phyloP scores from a whole-genome alignment of 2,797 vertebrate genomes.

The Schizopygopsis malacanthus region DNA sequence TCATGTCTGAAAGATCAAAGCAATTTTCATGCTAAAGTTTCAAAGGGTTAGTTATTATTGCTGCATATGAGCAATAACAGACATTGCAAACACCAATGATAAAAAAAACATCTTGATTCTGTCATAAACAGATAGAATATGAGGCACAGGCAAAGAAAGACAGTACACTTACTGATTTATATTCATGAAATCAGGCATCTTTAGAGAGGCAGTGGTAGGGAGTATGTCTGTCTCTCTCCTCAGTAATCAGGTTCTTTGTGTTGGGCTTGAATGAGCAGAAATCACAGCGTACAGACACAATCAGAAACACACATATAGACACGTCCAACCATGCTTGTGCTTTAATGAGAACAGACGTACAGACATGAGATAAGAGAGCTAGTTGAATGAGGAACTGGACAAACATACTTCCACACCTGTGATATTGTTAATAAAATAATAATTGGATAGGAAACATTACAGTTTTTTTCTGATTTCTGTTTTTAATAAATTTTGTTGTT shows the following conservation, averaged over 20 bases:
- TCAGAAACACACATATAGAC: conserved; percentile 44
- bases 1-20: not conserved
- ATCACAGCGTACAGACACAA: conserved; percentile 63
- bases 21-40: not conserved
- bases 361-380: not conserved
- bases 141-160: conserved; percentile 10
- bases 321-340: conserved; percentile 10
- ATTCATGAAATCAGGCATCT: conserved; percentile 76
- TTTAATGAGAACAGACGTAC: not conserved
- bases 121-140: not conserved
- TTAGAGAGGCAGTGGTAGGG: conserved; percentile 67
- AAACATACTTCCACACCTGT: not conserved
- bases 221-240: conserved; percentile 61
- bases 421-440: no score
- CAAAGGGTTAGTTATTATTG: not conserved
- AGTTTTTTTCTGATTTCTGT: no score
- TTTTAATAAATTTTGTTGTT: no score
- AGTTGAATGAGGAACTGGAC: not conserved
- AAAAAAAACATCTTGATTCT: not conserved
- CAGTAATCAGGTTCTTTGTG: conserved; percentile 78
- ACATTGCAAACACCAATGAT: not conserved
- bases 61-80: not conserved
- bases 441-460: no score
- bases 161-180: conserved; percentile 62
- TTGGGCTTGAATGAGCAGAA: conserved; percentile 64